Evolutionary conservation across 2,888 invertebrate species (phyloP).

Genomic region (Euzophera pinguis): DNA sequence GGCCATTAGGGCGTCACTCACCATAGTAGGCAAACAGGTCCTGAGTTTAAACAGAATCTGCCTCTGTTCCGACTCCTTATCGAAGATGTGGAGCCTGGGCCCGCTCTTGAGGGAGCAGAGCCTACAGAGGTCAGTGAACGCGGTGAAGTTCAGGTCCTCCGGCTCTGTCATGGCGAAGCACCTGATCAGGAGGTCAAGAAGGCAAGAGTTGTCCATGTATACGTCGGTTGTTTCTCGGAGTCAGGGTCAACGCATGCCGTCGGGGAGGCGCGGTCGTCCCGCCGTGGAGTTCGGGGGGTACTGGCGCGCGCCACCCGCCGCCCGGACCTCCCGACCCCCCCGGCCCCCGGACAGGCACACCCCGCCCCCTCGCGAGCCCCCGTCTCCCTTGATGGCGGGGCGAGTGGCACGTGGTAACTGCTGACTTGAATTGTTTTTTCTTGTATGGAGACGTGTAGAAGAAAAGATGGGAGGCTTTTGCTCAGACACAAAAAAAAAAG

Average conservation of each 20-base stretch:
- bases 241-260: constrained; percentile 70
- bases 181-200: constrained; percentile 80
- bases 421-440: background rate
- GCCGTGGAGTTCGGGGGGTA: constrained; percentile 76
- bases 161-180: constrained; percentile 82
- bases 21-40: constrained; percentile 84
- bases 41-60: constrained; percentile 85
- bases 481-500: no score
- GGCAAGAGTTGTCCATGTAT: constrained; percentile 81
- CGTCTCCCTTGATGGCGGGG: constrained; percentile 37
- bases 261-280: constrained; percentile 72
- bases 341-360: constrained; percentile 31
- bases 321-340: constrained; percentile 40
- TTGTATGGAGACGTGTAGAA: no score
- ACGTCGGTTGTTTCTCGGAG: constrained; percentile 66
- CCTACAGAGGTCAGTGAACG: constrained; percentile 85
- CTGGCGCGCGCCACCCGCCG: constrained; percentile 49
- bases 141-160: constrained; percentile 84
- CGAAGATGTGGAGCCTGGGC: constrained; percentile 84
- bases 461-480: no score
- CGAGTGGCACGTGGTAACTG: constrained; percentile 1
- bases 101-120: constrained; percentile 85
- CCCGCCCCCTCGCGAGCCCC: constrained; percentile 37
- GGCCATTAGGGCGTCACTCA: constrained; percentile 57
- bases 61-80: constrained; percentile 85